These are phyloP conservation scores for Mythimna lalbum DNA, from an alignment of 2,888 invertebrate genomes.

Conservation along the genomic window DNA sequence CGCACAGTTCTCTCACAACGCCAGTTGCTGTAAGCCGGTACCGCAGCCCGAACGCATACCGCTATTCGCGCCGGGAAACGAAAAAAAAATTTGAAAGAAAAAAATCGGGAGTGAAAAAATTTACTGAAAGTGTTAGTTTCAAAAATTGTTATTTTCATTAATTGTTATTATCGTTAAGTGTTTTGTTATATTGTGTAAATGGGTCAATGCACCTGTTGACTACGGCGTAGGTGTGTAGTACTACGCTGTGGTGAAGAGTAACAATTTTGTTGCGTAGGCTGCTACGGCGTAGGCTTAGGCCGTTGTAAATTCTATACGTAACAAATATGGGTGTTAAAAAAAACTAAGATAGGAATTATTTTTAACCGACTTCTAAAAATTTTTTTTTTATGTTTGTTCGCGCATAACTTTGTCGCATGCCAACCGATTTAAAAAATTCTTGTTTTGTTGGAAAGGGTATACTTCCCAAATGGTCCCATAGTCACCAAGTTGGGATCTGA, in stretches of 20 bases:
- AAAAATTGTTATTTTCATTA: not conserved
- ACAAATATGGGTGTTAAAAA: not conserved
- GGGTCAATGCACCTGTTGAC: conserved; percentile 76
- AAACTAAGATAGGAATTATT: not conserved
- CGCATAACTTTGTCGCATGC: no score
- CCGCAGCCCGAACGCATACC: conserved; percentile 70
- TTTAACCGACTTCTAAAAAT: no score
- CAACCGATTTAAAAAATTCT: no score
- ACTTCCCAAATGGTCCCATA: no score
- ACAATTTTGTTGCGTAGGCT: conserved; percentile 46
- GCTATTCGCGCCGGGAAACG: conserved; percentile 38
- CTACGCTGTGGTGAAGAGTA: conserved; percentile 42
- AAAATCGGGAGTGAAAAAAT: conserved; percentile 43
- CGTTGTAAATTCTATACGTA: conserved; percentile 4
- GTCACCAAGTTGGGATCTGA: no score
- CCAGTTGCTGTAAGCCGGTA: conserved; percentile 78
- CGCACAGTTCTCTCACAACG: conserved; percentile 70
- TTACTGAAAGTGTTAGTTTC: conserved; percentile 17
- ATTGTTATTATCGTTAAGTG: conserved; percentile 21
- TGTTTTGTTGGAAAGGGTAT: no score
- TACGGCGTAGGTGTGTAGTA: conserved; percentile 69
- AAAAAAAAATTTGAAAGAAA: conserved; percentile 15
- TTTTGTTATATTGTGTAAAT: conserved; percentile 51
- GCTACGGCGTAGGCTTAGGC: conserved; percentile 29
- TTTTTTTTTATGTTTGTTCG: no score